These are phyloP conservation scores for Toxotes chatareus DNA, from an alignment of 2,113 vertebrate species.

Conservation along the genomic window DNA sequence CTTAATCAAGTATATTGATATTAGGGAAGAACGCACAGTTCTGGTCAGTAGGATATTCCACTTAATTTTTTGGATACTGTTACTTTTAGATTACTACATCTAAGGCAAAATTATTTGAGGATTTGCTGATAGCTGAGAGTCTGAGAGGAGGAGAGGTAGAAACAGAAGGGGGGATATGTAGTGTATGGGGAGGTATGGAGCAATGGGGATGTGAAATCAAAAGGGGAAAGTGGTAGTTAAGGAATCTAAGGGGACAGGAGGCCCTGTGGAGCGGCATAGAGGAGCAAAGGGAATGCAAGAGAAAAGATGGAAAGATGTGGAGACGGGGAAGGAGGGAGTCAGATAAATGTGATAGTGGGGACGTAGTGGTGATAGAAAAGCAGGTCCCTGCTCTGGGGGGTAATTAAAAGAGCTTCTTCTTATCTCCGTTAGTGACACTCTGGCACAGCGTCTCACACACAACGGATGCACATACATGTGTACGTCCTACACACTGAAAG, in stretches of 20 bases:
- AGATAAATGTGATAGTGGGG: conserved; percentile 54
- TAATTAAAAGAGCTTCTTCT: conserved; percentile 76
- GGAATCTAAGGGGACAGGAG: conserved; percentile 65
- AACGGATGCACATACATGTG: conserved; percentile 37
- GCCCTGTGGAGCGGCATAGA: conserved; percentile 54
- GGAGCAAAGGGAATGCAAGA: conserved; percentile 41
- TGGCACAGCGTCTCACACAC: conserved; percentile 48
- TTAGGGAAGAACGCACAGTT: background rate
- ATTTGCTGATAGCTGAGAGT: conserved; percentile 49
- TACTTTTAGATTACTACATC: conserved; percentile 50
- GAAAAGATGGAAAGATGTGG: conserved; percentile 37
- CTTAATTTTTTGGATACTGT: conserved; percentile 4
- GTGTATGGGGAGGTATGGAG: conserved; percentile 23
- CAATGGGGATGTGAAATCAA: conserved; percentile 66
- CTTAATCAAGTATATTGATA: conserved; percentile 1
- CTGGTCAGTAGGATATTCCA: background rate
- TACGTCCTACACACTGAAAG: conserved; percentile 42
- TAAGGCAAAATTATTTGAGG: conserved; percentile 25
- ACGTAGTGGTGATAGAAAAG: conserved; percentile 58
- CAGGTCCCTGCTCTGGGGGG: conserved; percentile 68
- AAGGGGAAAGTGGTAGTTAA: conserved; percentile 43
- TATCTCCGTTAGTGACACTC: conserved; percentile 66
- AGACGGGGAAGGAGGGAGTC: conserved; percentile 46
- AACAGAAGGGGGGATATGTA: conserved; percentile 24
- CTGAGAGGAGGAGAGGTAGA: conserved; percentile 29